phyloP scores from a whole-genome alignment of 1,140 invertebrate genomes.

The Scaptomyza graminum region DNA sequence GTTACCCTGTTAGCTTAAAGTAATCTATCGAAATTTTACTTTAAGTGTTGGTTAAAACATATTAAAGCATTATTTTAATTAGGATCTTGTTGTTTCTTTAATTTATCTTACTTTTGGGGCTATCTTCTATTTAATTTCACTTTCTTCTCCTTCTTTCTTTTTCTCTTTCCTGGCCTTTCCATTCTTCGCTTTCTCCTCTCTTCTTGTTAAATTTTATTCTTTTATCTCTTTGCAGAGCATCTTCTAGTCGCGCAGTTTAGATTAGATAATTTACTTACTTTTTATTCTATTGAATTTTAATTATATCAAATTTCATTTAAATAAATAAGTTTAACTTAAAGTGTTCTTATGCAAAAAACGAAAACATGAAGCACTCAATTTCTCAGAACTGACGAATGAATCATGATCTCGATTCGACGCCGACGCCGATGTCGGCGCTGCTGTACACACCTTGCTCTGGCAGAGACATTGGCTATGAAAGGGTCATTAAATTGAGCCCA shows the following conservation, averaged over 20 bases:
- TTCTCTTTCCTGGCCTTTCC: too few relatives aligned
- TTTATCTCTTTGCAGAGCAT: background rate
- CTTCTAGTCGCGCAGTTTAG: background rate
- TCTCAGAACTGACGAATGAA: constrained; percentile 60
- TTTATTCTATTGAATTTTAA: constrained; percentile 3
- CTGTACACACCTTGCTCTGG: constrained; percentile 56
- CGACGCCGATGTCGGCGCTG: constrained; percentile 10
- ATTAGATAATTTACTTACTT: background rate
- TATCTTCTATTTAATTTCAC: too few relatives aligned
- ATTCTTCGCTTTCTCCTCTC: too few relatives aligned
- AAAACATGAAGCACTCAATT: constrained; percentile 31
- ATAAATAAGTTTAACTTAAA: constrained; percentile 24
- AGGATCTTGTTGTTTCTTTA: too few relatives aligned
- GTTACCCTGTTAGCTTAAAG: background rate
- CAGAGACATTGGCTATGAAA: constrained; percentile 46
- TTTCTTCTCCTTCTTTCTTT: too few relatives aligned
- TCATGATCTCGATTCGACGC: constrained; percentile 38
- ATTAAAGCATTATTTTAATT: too few relatives aligned
- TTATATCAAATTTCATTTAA: constrained; percentile 9
- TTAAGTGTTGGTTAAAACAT: too few relatives aligned
- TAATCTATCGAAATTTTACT: too few relatives aligned
- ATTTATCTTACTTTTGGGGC: too few relatives aligned
- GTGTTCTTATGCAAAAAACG: constrained; percentile 32
- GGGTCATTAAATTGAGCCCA: constrained; percentile 70
- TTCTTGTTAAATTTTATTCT: background rate